Conservation (phyloP, 2,888 invertebrate species). For the Drosophila quinaria region DNA sequence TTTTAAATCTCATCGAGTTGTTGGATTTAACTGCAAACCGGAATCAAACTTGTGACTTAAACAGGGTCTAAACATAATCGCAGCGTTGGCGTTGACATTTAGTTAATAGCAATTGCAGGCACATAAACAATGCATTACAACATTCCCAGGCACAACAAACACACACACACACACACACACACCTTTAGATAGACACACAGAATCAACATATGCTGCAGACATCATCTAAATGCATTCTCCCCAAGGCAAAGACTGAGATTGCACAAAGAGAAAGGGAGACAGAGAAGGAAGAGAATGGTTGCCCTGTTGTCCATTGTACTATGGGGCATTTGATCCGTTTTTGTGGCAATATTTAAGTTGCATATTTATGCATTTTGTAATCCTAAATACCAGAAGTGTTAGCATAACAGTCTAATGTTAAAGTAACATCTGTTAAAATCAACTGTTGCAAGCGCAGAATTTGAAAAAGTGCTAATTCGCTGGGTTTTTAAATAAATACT, state of each 20-base stretch:
- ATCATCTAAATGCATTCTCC: conserved; percentile 53
- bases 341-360: no score
- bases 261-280: not conserved
- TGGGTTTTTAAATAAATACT: no score
- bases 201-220: conserved; percentile 44
- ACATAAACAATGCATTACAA: conserved; percentile 51
- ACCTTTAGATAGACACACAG: not conserved
- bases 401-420: no score
- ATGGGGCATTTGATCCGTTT: no score
- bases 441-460: no score
- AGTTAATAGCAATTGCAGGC: conserved; percentile 55
- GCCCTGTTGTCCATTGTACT: conserved; percentile 33
- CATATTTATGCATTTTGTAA: no score
- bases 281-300: conserved; percentile 1
- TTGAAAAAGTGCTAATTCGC: no score
- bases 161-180: conserved; percentile 9
- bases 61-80: conserved; percentile 50
- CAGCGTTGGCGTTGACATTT: conserved; percentile 62
- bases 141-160: conserved; percentile 18
- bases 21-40: conserved; percentile 11
- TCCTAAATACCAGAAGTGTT: no score
- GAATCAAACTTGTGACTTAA: conserved; percentile 27
- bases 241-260: not conserved
- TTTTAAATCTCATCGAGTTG: conserved; percentile 25
- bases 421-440: no score